Conservation (phyloP, 2,113 vertebrate species). For the Gasterosteus aculeatus region DNA sequence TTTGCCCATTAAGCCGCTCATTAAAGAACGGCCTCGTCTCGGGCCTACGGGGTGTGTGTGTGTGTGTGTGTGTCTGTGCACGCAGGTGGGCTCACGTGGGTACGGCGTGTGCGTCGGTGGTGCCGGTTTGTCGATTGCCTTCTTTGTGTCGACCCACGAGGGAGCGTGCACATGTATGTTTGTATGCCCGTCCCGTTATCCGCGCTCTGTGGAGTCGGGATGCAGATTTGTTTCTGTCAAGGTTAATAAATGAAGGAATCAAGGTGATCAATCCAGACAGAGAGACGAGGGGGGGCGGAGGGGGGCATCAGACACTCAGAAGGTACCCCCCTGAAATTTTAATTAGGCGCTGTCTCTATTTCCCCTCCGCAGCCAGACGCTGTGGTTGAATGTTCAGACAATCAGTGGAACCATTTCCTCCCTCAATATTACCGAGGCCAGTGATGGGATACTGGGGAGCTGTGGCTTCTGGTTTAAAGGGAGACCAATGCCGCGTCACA, state of each 20-base stretch:
- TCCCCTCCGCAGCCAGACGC: slow-evolving; percentile 64
- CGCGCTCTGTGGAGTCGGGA: slow-evolving; percentile 56
- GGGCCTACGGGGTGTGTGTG: slow-evolving; percentile 59
- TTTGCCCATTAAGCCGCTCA: slow-evolving; percentile 73
- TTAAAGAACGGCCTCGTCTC: slow-evolving; percentile 70
- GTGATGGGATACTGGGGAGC: slow-evolving; percentile 52
- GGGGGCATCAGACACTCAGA: slow-evolving; percentile 67
- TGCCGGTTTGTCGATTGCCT: slow-evolving; percentile 3
- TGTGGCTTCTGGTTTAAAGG: slow-evolving; percentile 49
- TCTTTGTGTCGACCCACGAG: slow-evolving; percentile 8
- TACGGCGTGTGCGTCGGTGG: background rate
- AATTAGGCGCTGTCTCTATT: slow-evolving; percentile 74
- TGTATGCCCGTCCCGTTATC: slow-evolving; percentile 61
- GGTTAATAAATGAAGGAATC: slow-evolving; percentile 81
- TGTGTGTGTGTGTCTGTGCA: background rate
- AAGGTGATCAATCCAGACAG: slow-evolving; percentile 77
- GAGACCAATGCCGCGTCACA: background rate
- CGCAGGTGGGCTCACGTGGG: background rate
- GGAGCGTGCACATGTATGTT: slow-evolving; percentile 46
- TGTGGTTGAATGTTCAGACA: slow-evolving; percentile 59
- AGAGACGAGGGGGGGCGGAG: slow-evolving; percentile 56
- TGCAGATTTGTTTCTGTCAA: slow-evolving; percentile 78
- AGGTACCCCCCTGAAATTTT: slow-evolving; percentile 77
- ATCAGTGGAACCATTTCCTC: slow-evolving; percentile 62
- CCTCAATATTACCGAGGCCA: slow-evolving; percentile 49